These are phyloP conservation scores for Onychomys torridus DNA, from an alignment of 2,797 vertebrate genomes.

Conservation along the genomic window DNA sequence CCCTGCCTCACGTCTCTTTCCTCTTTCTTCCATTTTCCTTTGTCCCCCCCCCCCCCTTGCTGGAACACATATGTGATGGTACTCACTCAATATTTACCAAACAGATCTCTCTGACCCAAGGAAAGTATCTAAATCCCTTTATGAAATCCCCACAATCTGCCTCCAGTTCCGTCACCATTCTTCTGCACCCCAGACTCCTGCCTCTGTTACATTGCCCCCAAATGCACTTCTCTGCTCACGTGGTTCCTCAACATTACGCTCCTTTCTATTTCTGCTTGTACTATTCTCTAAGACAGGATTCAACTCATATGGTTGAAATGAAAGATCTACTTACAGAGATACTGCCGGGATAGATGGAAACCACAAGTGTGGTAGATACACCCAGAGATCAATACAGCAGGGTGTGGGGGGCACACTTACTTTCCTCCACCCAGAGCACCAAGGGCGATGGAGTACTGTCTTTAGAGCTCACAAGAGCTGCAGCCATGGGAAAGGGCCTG, in stretches of 20 bases:
- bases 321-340: conserved; percentile 18
- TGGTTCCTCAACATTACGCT: not conserved
- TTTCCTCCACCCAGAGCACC: not conserved
- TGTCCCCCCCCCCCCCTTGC: not conserved
- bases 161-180: not conserved
- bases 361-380: not conserved
- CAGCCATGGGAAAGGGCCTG: not conserved
- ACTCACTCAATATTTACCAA: not conserved
- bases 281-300: not conserved
- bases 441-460: conserved; percentile 24
- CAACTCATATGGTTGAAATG: not conserved
- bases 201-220: not conserved
- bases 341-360: conserved; percentile 11
- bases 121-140: conserved; percentile 17
- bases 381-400: not conserved
- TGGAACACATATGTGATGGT: conserved; percentile 23
- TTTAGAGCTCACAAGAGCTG: not conserved
- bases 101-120: not conserved
- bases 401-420: not conserved
- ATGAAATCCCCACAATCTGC: not conserved
- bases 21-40: not conserved
- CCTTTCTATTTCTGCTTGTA: conserved; percentile 48
- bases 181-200: not conserved
- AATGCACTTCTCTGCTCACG: not conserved
- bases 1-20: not conserved